Evolutionary conservation across 1,140 invertebrate species (phyloP), one percentile per base, ranked within the genome.

Genomic region (Drusus annulatus): DNA sequence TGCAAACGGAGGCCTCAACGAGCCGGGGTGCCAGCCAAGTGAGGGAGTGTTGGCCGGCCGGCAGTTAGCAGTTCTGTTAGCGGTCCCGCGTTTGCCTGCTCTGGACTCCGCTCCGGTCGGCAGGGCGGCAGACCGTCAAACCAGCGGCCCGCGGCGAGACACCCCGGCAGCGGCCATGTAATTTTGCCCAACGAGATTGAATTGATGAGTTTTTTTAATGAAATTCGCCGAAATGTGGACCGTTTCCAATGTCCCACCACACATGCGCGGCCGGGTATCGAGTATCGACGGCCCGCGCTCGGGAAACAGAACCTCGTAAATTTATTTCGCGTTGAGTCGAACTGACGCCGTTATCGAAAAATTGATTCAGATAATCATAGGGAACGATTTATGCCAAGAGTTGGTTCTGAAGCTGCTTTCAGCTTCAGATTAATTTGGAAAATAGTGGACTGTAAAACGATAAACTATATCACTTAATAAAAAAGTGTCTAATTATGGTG

Each of bases 151-250:
- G 28, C 16, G 63, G 63, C 63, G n/a, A 16, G 65, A 23, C 45
- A 21, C 19, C 68, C 68, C 17, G 2, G 36, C 36, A 45, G 36
- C 36, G 50, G 45, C 45, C 68, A 51, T 71, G 21, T 71, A 71
- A 71, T 71, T 71, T 71, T 71, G 50, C 51, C 19, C 68, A 71
- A 68, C 63, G 19, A 71, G 68, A 71, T 71, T 50, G 68, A 71
- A 71, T 71, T 71, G 68, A 71, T 71, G 68, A 71, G 68, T 71
- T 71, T 71, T n/a, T 52, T 71, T 71, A 71, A 71, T 71, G 68
- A 71, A 71, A 71, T 71, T 71, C 68, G 15, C 45, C 68, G 68
- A 71, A 71, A 71, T 71, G 68, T 54, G 45, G 68, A 52, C 68
- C 68, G 68, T 19, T 71, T 51, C 54, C 68, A 71, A 71, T 71